Conservation (phyloP, 2,888 invertebrate genomes). For the Iselma pallidipennis region DNA sequence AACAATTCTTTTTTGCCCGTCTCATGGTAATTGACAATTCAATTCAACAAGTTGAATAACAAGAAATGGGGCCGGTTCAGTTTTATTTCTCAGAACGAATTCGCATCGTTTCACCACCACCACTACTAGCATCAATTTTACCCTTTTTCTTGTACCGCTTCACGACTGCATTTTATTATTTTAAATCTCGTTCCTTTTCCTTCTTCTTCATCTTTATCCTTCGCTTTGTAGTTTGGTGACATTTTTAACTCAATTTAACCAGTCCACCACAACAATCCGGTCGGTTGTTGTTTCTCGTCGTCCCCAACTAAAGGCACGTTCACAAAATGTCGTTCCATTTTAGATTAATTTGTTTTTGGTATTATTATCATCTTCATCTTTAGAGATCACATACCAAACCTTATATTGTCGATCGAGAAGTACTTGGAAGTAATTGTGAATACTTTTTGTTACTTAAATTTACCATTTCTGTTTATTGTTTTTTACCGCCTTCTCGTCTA, state of each 20-base stretch:
- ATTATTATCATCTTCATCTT: too few relatives aligned
- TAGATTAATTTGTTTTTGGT: too few relatives aligned
- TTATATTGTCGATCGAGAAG: too few relatives aligned
- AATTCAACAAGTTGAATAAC: constrained; percentile 41
- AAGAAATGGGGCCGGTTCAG: constrained; percentile 30
- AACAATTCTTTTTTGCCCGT: constrained; percentile 13
- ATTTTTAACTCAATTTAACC: constrained; percentile 54
- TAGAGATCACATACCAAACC: too few relatives aligned
- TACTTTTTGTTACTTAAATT: too few relatives aligned
- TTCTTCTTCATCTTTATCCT: background rate
- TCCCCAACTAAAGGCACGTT: background rate
- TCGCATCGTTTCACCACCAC: constrained; percentile 19
- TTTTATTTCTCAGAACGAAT: constrained; percentile 48
- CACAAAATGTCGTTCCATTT: background rate
- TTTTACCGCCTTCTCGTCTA: too few relatives aligned
- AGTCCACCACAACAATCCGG: constrained; percentile 11
- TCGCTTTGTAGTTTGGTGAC: constrained; percentile 37
- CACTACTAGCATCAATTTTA: background rate
- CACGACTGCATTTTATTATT: background rate
- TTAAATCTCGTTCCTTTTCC: background rate
- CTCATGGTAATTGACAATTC: constrained; percentile 52
- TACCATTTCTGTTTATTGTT: too few relatives aligned
- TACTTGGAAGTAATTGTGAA: too few relatives aligned
- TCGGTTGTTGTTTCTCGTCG: constrained; percentile 4
- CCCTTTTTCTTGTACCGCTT: background rate